A percentile compares a stretch with the other conserved stretches of the same genome.
These are phyloP conservation scores for Drosophila austrosaltans DNA, from an alignment of 2,888 invertebrate genomes.

Conservation along the genomic window DNA sequence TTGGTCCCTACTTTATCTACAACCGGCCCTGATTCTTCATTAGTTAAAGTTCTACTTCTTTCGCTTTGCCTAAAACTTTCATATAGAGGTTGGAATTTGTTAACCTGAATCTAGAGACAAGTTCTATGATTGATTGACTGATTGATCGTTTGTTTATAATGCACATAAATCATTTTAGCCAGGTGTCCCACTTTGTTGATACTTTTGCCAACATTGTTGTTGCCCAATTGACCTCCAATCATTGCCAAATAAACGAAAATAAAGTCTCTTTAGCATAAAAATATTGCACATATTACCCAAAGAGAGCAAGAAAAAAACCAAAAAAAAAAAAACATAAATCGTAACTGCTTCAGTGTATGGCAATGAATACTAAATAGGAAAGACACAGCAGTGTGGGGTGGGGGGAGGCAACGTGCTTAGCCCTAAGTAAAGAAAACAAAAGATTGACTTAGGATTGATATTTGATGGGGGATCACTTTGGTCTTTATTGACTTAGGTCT, in stretches of 20 bases:
- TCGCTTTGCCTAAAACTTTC: too few species aligned
- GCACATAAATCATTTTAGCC: too few species aligned
- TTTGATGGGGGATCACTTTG: constrained; percentile 9
- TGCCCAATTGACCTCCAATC: constrained; percentile 48
- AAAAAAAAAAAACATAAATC: constrained; percentile 52
- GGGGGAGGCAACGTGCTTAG: constrained; percentile 51
- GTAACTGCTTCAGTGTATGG: constrained; percentile 18
- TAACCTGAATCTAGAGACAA: constrained; percentile 1
- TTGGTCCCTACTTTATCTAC: neutral
- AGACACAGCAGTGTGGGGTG: neutral
- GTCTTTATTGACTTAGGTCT: constrained; percentile 39
- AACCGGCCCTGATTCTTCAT: neutral
- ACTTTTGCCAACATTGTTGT: neutral
- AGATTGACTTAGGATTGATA: neutral
- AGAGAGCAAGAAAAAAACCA: constrained; percentile 43
- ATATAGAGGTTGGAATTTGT: neutral
- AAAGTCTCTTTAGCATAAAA: constrained; percentile 56
- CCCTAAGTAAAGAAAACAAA: constrained; percentile 20
- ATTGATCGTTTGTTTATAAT: neutral
- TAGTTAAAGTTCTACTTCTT: neutral
- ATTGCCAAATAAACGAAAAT: constrained; percentile 8
- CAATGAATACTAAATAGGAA: constrained; percentile 56
- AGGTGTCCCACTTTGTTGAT: neutral
- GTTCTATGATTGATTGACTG: neutral
- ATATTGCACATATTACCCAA: constrained; percentile 67